Evolutionary conservation across 2,113 vertebrate species (phyloP).

Genomic region (Ceyx cyanopectus): DNA sequence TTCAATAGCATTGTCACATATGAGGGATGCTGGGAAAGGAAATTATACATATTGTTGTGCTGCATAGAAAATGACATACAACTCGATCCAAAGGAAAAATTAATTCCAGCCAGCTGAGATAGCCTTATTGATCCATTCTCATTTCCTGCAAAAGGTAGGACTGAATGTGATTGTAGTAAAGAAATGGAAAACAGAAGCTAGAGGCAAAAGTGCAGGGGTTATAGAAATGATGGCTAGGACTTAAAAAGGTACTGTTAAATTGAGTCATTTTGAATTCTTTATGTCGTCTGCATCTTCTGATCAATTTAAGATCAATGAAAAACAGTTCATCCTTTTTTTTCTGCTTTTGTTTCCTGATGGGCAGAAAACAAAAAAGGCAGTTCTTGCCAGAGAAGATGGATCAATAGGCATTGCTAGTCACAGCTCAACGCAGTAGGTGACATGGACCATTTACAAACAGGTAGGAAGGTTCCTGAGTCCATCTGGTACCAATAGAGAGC

Average conservation of each 20-base stretch:
- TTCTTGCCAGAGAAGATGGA: neutral
- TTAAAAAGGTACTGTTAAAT: neutral
- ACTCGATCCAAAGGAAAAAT: conserved; percentile 15
- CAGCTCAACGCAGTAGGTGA: neutral
- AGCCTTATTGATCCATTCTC: conserved; percentile 28
- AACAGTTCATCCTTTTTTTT: neutral
- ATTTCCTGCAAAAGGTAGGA: conserved; percentile 38
- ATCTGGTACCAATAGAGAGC: neutral
- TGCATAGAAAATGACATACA: conserved; percentile 18
- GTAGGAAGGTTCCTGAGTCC: neutral
- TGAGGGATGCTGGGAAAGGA: conserved; percentile 14
- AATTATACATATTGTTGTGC: neutral
- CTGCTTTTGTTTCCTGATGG: conserved; percentile 19
- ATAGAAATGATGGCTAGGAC: neutral
- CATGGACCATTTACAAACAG: fast-evolving
- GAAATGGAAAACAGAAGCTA: conserved; percentile 23
- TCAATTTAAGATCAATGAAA: conserved; percentile 2
- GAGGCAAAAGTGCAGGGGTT: neutral
- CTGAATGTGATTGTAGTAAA: neutral
- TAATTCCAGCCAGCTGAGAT: conserved; percentile 25
- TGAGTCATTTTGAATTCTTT: conserved; percentile 2
- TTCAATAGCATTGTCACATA: neutral
- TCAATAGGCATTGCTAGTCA: neutral
- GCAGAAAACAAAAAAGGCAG: neutral
- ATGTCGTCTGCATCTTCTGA: neutral